A percentile compares a stretch with the other conserved stretches of the same genome.
These are phyloP conservation scores for Xestia ashworthii DNA, from an alignment of 2,888 invertebrate species.

Conservation along the genomic window DNA sequence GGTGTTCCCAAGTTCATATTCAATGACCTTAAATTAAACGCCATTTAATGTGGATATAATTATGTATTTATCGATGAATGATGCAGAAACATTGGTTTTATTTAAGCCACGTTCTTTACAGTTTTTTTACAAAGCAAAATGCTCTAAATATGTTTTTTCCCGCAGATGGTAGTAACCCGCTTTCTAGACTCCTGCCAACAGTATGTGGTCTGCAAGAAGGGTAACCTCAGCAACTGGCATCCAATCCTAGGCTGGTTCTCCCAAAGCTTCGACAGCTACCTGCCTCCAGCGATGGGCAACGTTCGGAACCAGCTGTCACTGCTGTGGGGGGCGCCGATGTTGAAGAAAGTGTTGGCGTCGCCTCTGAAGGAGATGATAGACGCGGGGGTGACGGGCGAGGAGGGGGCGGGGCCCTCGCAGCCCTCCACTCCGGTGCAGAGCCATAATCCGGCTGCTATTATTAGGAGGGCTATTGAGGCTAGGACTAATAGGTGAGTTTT, in stretches of 20 bases:
- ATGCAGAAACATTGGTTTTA: neutral
- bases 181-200: constrained; percentile 97
- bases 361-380: constrained; percentile 90
- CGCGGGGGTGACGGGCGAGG: constrained; percentile 82
- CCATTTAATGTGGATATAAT: neutral
- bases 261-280: constrained; percentile 92
- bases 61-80: neutral
- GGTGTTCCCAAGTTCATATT: too few relatives aligned
- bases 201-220: constrained; percentile 97
- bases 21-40: too few relatives aligned
- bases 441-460: constrained; percentile 86
- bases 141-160: neutral
- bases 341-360: constrained; percentile 83
- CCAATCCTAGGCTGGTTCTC: constrained; percentile 99
- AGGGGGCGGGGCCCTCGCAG: constrained; percentile 90
- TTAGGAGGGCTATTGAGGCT: constrained; percentile 87
- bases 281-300: constrained; percentile 93
- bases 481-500: constrained; percentile 88
- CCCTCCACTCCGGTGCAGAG: constrained; percentile 86
- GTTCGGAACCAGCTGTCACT: constrained; percentile 93
- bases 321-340: constrained; percentile 92
- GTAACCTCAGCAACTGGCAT: constrained; percentile 99
- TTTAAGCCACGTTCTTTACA: too few relatives aligned
- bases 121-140: neutral
- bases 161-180: constrained; percentile 95